phyloP scores from a whole-genome alignment of 1,140 invertebrate genomes.

The Lucilia cuprina region DNA sequence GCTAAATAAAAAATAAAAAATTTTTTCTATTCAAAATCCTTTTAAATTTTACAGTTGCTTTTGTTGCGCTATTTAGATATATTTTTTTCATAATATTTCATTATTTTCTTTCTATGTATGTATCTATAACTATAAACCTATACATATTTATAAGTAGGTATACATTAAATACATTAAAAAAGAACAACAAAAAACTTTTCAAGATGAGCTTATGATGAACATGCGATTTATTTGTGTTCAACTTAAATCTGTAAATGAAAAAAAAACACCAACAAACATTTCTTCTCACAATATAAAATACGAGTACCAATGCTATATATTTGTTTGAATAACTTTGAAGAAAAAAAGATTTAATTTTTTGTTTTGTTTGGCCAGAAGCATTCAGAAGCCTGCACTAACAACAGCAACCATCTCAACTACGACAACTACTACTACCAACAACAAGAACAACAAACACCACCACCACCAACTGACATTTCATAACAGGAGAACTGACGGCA shows the following conservation, averaged over 20 bases:
- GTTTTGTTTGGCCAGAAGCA: constrained; percentile 2
- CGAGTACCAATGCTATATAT: neutral
- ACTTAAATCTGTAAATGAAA: neutral
- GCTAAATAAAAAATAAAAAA: too few species aligned
- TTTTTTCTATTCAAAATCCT: neutral
- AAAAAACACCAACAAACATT: neutral
- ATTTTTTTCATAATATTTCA: neutral
- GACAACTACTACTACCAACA: neutral
- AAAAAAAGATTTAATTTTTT: neutral
- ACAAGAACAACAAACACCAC: neutral
- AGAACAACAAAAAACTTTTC: neutral
- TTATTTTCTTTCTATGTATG: neutral
- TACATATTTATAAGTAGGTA: neutral
- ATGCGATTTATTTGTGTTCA: constrained; percentile 17
- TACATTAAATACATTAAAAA: too few species aligned
- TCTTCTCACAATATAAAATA: constrained; percentile 10
- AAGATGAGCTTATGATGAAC: constrained; percentile 17
- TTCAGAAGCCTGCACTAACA: constrained; percentile 2
- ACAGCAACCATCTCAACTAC: neutral
- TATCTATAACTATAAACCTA: neutral
- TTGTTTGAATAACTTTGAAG: neutral
- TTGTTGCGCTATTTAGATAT: neutral
- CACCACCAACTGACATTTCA: constrained; percentile 9
- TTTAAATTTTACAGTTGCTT: neutral
- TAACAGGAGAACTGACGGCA: constrained; percentile 16